A percentile compares a stretch with the other conserved stretches of the same genome.
phyloP scores from a whole-genome alignment of 2,797 vertebrate genomes.

The Acipenser transmontanus region DNA sequence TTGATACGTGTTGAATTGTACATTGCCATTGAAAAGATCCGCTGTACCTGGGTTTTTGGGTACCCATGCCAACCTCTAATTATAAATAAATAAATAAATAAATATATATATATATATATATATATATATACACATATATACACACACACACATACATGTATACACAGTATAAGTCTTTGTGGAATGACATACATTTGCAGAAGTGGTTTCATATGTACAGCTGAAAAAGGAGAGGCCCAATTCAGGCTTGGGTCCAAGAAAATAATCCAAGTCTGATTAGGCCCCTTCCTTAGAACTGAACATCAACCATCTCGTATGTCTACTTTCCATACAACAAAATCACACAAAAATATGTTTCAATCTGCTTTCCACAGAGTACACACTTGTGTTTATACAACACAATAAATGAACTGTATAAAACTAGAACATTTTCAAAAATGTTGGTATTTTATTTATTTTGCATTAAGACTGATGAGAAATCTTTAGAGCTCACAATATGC shows the following conservation, averaged over 20 bases:
- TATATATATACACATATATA: too few species aligned
- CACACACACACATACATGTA: too few species aligned
- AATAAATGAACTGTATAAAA: background rate
- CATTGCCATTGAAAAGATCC: too few species aligned
- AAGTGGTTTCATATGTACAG: constrained; percentile 78
- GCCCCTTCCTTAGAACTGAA: constrained; percentile 48
- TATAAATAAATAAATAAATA: too few species aligned
- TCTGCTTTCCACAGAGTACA: background rate
- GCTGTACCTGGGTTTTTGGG: too few species aligned
- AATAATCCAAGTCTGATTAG: constrained; percentile 72
- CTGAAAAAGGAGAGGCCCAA: constrained; percentile 48
- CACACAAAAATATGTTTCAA: constrained; percentile 21
- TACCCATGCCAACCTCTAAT: too few species aligned
- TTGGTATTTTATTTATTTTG: too few species aligned
- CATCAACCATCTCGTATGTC: constrained; percentile 63
- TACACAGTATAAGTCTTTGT: constrained; percentile 35
- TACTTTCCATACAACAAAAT: constrained; percentile 37
- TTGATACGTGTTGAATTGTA: too few species aligned
- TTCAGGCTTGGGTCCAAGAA: constrained; percentile 56
- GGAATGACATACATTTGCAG: constrained; percentile 73
- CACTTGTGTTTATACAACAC: constrained; percentile 29
- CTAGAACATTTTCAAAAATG: too few species aligned
- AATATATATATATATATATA: too few species aligned
- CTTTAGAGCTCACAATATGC: too few species aligned
- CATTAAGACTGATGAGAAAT: too few species aligned